These are phyloP conservation scores for Heterotilapia buettikoferi DNA, from an alignment of 2,113 vertebrate genomes.

Conservation along the genomic window DNA sequence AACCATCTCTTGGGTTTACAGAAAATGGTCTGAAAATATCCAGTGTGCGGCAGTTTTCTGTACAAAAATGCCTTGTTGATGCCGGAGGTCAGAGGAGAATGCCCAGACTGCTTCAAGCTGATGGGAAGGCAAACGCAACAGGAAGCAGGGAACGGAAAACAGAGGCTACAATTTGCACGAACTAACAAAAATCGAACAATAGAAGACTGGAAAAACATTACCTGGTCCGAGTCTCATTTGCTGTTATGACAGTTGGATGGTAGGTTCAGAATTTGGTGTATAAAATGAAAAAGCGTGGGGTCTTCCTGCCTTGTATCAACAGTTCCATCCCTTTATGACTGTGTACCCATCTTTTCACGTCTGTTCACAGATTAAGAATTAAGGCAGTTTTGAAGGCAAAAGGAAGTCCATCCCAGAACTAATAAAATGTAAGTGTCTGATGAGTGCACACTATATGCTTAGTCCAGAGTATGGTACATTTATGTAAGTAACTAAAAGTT, in stretches of 20 bases:
- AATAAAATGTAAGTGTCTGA: not conserved
- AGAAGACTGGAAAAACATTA: not conserved
- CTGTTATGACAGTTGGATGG: not conserved
- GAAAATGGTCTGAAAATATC: not conserved
- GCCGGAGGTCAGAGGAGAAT: not conserved
- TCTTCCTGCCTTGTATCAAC: not conserved
- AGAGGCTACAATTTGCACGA: not conserved
- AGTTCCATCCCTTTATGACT: not conserved
- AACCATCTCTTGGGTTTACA: not conserved
- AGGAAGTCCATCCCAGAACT: not conserved
- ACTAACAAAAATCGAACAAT: not conserved
- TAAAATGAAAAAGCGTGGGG: rapidly evolving
- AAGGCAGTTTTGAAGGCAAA: not conserved
- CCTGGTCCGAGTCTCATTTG: not conserved
- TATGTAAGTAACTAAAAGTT: rapidly evolving
- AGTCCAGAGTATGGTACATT: not conserved
- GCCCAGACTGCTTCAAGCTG: not conserved
- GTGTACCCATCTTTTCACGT: rapidly evolving
- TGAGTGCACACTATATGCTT: not conserved
- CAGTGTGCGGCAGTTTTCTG: not conserved
- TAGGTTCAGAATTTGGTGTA: rapidly evolving
- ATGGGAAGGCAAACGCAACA: not conserved
- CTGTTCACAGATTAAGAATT: not conserved
- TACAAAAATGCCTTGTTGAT: not conserved
- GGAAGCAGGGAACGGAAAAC: not conserved